Conservation (phyloP, 37 sponge, comb jelly and placozoan genomes). For the Cladorhizidae sp. region DNA sequence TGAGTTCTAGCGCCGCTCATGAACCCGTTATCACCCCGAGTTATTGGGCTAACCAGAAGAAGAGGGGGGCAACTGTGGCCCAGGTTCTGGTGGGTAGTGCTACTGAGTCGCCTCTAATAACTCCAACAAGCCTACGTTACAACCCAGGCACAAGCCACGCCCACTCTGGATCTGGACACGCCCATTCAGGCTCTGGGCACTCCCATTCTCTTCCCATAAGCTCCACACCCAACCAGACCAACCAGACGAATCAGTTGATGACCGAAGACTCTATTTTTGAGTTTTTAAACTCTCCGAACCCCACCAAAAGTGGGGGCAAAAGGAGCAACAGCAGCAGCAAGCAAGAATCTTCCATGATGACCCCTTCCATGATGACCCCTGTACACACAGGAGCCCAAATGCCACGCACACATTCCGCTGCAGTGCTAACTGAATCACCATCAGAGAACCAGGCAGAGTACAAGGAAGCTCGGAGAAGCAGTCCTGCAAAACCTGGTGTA, state of each 20-base stretch:
- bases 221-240: too few relatives aligned
- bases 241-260: not conserved
- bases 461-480: not conserved
- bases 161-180: not conserved
- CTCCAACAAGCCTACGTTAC: not conserved
- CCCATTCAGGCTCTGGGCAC: not conserved
- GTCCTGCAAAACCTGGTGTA: not conserved
- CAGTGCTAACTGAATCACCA: not conserved
- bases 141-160: too few relatives aligned
- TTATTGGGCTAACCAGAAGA: not conserved
- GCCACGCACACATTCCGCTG: conserved; percentile 10
- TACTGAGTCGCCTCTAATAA: not conserved
- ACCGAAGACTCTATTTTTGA: conserved; percentile 48
- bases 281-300: conserved; percentile 57
- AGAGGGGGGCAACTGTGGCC: conserved; percentile 11
- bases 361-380: not conserved
- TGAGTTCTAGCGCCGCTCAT: not conserved
- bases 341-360: not conserved
- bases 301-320: not conserved
- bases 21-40: not conserved
- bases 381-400: not conserved
- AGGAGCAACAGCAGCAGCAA: not conserved
- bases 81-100: conserved; percentile 27
- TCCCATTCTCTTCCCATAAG: not conserved
- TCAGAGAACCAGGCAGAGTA: not conserved